Base-by-base conservation (phyloP, 2,888 invertebrate species). In the Apotomis capreana region DNA sequence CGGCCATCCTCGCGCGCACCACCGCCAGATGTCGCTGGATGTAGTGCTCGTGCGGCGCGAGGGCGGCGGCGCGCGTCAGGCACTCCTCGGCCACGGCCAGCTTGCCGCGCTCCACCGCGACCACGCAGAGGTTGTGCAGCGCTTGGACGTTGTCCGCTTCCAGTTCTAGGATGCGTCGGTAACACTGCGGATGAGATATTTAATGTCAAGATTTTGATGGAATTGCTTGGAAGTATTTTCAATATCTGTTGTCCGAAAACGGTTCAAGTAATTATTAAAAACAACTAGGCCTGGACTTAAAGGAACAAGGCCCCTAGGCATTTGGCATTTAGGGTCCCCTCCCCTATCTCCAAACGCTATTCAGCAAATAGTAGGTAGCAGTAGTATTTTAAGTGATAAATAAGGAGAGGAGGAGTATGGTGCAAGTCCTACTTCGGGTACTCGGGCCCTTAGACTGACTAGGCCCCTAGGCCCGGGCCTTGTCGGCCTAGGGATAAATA, bases 71-170 rank as follows among this genome's bases (percentile, higher is more conserved):
- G 63, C 96, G 94, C 63, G 96, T 94, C 15, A 99, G 94, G 85
- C 99, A 99, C 67, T 95, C 94, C 78, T 97, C 97, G 0, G 99
- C 99, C 68, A 95, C 94, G n/a, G 95, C 94, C 44, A 99, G 94
- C 80, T 97, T 96, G 9, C 98, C 98, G 52, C 97, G 95, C 88
- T 99, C 99, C 5, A 99, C 98, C 79, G 97, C 97, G 0, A 99
- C 98, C 6, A 99, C 99, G 89, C 99, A 99, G 37, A 99, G 94
- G 90, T 99, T 99, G 93, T 99, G 99, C 58, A 97, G 94, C 0
- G 98, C 99, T 91, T 99, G 99, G 75, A 98, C 97, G 87, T 99
- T 98, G 78, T 96, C 95, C 0, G 98, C 96, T 80, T 99, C 98
- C 76, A 97, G 88, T 79, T 96, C 96, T 12, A 99, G 89, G 78